Base-by-base conservation (phyloP, 2,888 invertebrate species). In the Disparrhopalites patrizii region DNA sequence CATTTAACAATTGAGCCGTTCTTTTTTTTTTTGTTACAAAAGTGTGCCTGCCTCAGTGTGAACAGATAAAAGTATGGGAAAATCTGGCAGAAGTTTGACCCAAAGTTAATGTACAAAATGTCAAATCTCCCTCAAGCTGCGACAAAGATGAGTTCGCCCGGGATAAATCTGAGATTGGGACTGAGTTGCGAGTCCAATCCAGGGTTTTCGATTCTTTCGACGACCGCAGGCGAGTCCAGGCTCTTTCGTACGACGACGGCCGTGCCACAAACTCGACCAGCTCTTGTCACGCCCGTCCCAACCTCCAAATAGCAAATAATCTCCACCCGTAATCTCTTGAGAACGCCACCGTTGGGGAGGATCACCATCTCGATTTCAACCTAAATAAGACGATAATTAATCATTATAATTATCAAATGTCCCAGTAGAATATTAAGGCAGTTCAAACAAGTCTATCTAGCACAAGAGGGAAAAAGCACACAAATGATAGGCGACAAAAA, bases 181-280 rank as follows among this genome's bases (percentile, higher is more conserved):
- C 63, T 86, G 73, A 87, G 78, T 77, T 87, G 86, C 0, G 87
- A 87, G 78, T 87, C 87, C 73, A 87, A 79, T 70, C 87, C 87
- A 61, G 87, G 85, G 77, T 86, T 85, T 78, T 83, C 86, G 31
- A 87, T 83, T 76, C 84, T 82, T 5, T 85, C 76, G 1, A 87
- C 79, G 52, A 81, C 81, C 0, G 87, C 85, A 38, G 79, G 78
- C 2, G 81, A 77, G 69, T 81, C 79, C n/a, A 81, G 81, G 0
- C 85, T 84, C 52, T 84, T 84, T 75, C 86, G 86, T 62, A 84
- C 81, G 3, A 87, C 81, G 0, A 86, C 79, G 0, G 87, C 87
- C 15, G 85, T 83, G 51, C 87, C 87, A 13, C 86, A 86, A 3
- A 87, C 86, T 75, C 86, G 82, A 43, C 72, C 70, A 15, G 72